Evolutionary conservation across 2,888 invertebrate species (phyloP).

Genomic region (Pristionchus arcanus): DNA sequence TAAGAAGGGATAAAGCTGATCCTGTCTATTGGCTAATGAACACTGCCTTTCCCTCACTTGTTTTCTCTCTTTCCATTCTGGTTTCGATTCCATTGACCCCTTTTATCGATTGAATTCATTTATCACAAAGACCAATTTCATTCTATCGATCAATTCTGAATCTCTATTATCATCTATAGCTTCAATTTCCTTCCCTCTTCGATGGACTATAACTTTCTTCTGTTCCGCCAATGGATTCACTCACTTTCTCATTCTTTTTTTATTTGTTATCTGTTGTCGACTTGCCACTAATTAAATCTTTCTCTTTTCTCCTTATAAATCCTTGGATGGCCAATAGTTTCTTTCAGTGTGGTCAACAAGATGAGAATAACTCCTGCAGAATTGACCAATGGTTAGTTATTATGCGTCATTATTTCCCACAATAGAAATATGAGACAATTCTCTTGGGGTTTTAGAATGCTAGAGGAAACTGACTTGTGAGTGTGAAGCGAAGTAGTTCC

Average conservation of each 20-base stretch:
- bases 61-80: conserved; percentile 37
- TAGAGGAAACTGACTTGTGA: neutral
- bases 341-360: neutral
- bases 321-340: neutral
- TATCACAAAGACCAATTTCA: neutral
- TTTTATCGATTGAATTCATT: neutral
- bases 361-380: conserved; percentile 11
- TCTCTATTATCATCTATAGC: neutral
- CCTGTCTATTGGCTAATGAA: conserved; percentile 11
- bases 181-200: neutral
- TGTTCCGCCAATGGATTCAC: neutral
- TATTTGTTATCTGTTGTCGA: conserved; percentile 28
- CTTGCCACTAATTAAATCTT: neutral
- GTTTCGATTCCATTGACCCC: conserved; percentile 8
- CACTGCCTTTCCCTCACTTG: conserved; percentile 4
- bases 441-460: neutral
- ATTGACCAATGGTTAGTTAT: neutral
- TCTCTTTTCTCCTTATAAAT: neutral
- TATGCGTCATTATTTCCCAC: neutral
- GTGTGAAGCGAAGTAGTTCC: neutral
- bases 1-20: conserved; percentile 26
- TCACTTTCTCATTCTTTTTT: neutral
- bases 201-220: neutral
- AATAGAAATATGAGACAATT: neutral
- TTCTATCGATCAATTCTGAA: neutral